Conservation (phyloP, 2,797 vertebrate genomes). For the Manis pentadactyla region DNA sequence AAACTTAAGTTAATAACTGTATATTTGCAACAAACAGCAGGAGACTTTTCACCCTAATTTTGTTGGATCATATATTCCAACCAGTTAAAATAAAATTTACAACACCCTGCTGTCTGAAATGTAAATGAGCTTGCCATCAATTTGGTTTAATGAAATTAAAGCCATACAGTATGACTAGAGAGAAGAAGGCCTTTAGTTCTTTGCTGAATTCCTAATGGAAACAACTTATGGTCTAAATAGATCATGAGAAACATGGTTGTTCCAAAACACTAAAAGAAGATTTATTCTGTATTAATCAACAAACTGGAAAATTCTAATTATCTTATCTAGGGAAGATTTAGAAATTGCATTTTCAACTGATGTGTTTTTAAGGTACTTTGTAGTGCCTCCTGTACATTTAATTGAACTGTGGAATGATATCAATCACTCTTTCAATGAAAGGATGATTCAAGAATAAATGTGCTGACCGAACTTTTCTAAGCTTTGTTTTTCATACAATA, state of each 20-base stretch:
- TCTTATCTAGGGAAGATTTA: slow-evolving; percentile 64
- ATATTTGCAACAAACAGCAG: slow-evolving; percentile 63
- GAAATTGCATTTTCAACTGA: slow-evolving; percentile 68
- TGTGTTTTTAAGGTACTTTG: slow-evolving; percentile 49
- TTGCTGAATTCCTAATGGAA: slow-evolving; percentile 76
- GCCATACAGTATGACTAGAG: slow-evolving; percentile 59
- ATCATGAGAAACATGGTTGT: slow-evolving; percentile 68
- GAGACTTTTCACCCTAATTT: slow-evolving; percentile 57
- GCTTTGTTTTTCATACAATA: slow-evolving; percentile 61
- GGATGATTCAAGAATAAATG: neutral
- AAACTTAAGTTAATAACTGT: slow-evolving; percentile 72
- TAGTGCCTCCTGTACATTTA: slow-evolving; percentile 20
- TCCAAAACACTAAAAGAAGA: slow-evolving; percentile 73
- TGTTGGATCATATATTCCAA: slow-evolving; percentile 74
- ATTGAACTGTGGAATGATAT: slow-evolving; percentile 58
- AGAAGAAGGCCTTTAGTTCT: slow-evolving; percentile 71
- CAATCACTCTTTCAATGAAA: slow-evolving; percentile 61
- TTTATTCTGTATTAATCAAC: slow-evolving; percentile 80
- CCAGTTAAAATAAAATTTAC: slow-evolving; percentile 84
- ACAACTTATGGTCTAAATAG: slow-evolving; percentile 71
- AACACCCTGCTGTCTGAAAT: slow-evolving; percentile 70
- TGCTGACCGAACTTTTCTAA: neutral
- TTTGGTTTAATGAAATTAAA: slow-evolving; percentile 86
- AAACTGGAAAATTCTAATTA: slow-evolving; percentile 78
- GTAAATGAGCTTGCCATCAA: slow-evolving; percentile 79